phyloP scores from a whole-genome alignment of 2,113 vertebrate genomes.

The Atractosteus spatula region DNA sequence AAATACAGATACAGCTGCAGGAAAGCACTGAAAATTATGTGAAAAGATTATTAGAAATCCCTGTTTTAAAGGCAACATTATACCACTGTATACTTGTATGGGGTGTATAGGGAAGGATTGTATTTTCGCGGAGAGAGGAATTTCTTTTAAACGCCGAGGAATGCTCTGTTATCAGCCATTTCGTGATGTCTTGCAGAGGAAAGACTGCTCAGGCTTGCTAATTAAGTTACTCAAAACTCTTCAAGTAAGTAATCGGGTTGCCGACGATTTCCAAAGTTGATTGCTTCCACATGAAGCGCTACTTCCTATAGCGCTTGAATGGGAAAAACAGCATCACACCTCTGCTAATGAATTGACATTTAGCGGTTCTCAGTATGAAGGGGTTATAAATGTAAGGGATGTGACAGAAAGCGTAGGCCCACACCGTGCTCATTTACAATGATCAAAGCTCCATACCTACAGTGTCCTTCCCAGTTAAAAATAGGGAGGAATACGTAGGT shows the following conservation, averaged over 20 bases:
- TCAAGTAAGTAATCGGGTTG: neutral
- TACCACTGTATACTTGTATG: too few species aligned
- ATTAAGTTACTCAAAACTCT: neutral
- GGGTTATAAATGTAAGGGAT: conserved; percentile 15
- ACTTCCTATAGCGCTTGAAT: neutral
- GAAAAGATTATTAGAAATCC: too few species aligned
- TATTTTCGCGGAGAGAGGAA: too few species aligned
- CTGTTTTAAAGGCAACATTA: too few species aligned
- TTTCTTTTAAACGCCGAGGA: too few species aligned
- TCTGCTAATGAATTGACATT: conserved; percentile 35
- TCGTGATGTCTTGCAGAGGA: neutral
- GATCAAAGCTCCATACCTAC: conserved; percentile 28
- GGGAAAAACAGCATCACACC: neutral
- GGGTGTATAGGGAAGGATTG: too few species aligned
- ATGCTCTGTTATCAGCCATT: neutral
- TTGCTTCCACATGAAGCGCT: neutral
- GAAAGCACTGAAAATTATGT: too few species aligned
- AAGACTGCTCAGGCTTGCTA: too few species aligned
- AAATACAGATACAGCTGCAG: too few species aligned
- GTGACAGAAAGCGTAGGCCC: neutral
- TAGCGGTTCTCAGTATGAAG: conserved; percentile 25
- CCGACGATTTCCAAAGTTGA: neutral
- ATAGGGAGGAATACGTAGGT: neutral
- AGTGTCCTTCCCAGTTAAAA: neutral
- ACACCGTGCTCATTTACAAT: neutral